Evolutionary conservation across 2,113 vertebrate genomes (phyloP).

Genomic region (Forbesichthys papilliferus): DNA sequence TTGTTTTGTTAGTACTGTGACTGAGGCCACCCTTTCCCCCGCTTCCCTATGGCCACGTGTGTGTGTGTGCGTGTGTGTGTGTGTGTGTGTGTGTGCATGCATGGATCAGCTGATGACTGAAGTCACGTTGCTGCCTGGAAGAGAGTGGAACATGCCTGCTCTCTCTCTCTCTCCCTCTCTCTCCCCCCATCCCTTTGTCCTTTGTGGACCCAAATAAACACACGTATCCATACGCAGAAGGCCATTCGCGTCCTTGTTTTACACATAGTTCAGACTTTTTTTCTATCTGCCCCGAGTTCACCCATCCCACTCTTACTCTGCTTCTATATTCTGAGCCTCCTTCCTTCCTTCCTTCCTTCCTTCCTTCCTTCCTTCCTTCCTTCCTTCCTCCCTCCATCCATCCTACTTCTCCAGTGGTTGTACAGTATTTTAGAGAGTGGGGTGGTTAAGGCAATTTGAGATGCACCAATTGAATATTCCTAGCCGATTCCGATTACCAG

Average conservation of each 20-base stretch:
- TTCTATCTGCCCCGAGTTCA: constrained; percentile 9
- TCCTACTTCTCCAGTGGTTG: neutral
- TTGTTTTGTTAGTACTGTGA: constrained; percentile 21
- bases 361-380: constrained; percentile 27
- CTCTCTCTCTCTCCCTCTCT: neutral
- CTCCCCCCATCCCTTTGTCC: neutral
- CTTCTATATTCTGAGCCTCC: neutral
- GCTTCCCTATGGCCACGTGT: constrained; percentile 55
- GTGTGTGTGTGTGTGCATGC: constrained; percentile 58
- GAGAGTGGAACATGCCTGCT: constrained; percentile 53
- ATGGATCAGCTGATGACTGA: constrained; percentile 64
- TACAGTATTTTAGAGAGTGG: constrained; percentile 64
- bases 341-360: constrained; percentile 30
- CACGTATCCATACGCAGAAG: constrained; percentile 32
- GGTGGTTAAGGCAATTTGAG: constrained; percentile 6
- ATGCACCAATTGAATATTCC: no score
- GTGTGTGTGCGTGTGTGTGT: constrained; percentile 58
- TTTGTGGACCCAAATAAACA: constrained; percentile 31
- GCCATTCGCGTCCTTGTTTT: constrained; percentile 18
- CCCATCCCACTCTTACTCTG: neutral
- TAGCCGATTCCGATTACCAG: no score
- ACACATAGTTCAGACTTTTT: neutral
- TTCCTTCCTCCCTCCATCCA: constrained; percentile 31
- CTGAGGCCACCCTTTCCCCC: constrained; percentile 53
- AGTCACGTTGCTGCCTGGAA: constrained; percentile 68